Conservation (phyloP, 2,888 invertebrate genomes). For the Muschampia plurimacula region DNA sequence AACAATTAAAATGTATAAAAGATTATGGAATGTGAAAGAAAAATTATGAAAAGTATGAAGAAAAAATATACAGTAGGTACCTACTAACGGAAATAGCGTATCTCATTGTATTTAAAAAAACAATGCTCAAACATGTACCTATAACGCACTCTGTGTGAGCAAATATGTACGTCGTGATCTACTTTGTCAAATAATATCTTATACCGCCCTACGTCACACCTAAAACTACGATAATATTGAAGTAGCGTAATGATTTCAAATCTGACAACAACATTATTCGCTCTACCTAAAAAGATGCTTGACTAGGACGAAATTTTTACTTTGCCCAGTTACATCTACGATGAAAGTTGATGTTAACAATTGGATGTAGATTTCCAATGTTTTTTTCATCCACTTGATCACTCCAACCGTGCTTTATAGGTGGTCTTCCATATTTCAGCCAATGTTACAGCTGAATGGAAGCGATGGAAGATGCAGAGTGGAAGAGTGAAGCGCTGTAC, state of each 20-base stretch:
- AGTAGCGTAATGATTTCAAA: constrained; percentile 72
- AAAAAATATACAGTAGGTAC: constrained; percentile 51
- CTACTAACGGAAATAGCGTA: constrained; percentile 57
- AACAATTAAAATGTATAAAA: constrained; percentile 53
- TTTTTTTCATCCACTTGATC: constrained; percentile 65
- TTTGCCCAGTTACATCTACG: constrained; percentile 38
- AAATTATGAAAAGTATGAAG: constrained; percentile 45
- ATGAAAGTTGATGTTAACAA: constrained; percentile 29
- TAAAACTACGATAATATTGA: constrained; percentile 57
- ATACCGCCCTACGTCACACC: constrained; percentile 60
- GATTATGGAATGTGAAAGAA: constrained; percentile 70
- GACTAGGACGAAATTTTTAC: constrained; percentile 73
- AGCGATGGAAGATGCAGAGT: constrained; percentile 97
- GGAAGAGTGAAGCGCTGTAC: constrained; percentile 96
- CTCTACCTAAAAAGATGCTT: constrained; percentile 77
- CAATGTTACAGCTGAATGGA: constrained; percentile 97
- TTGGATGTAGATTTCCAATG: constrained; percentile 59
- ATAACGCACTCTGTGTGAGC: constrained; percentile 64
- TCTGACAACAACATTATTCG: constrained; percentile 68
- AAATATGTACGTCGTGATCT: constrained; percentile 50
- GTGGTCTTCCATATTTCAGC: constrained; percentile 98
- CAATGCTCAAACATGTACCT: constrained; percentile 43
- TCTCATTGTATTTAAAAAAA: constrained; percentile 51
- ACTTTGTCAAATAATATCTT: constrained; percentile 44
- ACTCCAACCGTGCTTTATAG: constrained; percentile 96